These are phyloP conservation scores for Petrocephalus sullivani DNA, from an alignment of 2,797 vertebrate genomes.

Conservation along the genomic window DNA sequence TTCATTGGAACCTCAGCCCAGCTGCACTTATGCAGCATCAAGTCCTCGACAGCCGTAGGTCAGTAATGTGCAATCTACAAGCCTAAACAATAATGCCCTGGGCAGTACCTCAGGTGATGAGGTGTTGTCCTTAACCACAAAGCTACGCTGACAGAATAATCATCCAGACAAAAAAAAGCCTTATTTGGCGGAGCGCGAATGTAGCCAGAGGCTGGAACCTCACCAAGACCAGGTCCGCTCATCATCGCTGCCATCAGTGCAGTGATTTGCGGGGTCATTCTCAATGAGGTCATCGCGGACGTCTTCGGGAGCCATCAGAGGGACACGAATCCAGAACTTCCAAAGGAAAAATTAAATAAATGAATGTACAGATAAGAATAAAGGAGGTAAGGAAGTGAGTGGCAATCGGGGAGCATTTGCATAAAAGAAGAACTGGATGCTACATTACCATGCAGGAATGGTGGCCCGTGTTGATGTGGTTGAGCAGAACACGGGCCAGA, in stretches of 20 bases:
- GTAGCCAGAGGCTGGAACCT: constrained; percentile 30
- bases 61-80: background rate
- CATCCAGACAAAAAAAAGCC: background rate
- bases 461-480: constrained; percentile 86
- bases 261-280: constrained; percentile 60
- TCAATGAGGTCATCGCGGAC: constrained; percentile 77
- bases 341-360: background rate
- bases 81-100: background rate
- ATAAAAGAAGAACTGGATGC: background rate
- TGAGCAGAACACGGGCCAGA: constrained; percentile 77
- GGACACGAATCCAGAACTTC: constrained; percentile 86
- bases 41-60: background rate
- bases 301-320: constrained; percentile 74
- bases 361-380: background rate
- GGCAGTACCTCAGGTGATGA: background rate
- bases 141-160: background rate
- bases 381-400: background rate
- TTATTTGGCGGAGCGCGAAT: background rate
- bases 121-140: background rate
- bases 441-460: constrained; percentile 75
- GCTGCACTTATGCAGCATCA: background rate
- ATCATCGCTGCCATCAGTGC: constrained; percentile 61
- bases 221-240: constrained; percentile 88
- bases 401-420: no score
- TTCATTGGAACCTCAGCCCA: background rate